Base-by-base conservation (phyloP, 1,140 invertebrate species). In the Helicoverpa armigera region DNA sequence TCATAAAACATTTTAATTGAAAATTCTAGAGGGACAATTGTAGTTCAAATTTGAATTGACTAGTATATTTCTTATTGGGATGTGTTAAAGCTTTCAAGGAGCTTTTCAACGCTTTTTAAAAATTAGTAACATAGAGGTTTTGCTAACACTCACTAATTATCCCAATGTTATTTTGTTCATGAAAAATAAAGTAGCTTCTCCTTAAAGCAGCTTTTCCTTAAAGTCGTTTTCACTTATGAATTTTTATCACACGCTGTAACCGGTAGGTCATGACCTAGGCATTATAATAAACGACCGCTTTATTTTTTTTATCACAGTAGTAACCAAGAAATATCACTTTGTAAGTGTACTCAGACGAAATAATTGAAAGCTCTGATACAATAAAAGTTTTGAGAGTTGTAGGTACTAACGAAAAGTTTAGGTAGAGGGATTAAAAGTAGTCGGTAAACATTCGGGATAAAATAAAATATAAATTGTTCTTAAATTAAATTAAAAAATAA, bases 401-500 rank as follows among this genome's bases (percentile, higher is more conserved):
- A 23, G 23, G 23, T 53, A n/a, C n/a, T 70, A 12, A 9, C 11
- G 29, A 29, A 5, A 16, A 74, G 31, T 74, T 74, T 58, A 14
- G 70, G 31, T 29, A 58, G 9, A 58, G 31, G 29, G 10, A 35
- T 54, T 16, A 5, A 58, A 73, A 58, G 53, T 23, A 74, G 10
- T 67, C 16, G 50, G 60, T 50, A 43, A 75, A 75, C 56, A 51
- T 48, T 50, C 18, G 60, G 56, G 63, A 76, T 11, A 67, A 67
- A 67, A 67, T 67, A 23, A 61, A 80, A 70, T 4, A n/a, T 10
- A 73, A 54, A 35, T 29, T 61, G 16, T 80, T 35, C 18, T 61
- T 56, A 85, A 80, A 83, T 65, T 79, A 80, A 67, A 78, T 65
- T 60, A 69, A 13, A 83, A 84, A 9, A 63, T 69, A 82, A 86